Percentiles rank a stretch among this genome's conserved stretches.
These are phyloP conservation scores for Xenotilapia caudafasciata DNA, from an alignment of 2,113 vertebrate species.

Conservation along the genomic window DNA sequence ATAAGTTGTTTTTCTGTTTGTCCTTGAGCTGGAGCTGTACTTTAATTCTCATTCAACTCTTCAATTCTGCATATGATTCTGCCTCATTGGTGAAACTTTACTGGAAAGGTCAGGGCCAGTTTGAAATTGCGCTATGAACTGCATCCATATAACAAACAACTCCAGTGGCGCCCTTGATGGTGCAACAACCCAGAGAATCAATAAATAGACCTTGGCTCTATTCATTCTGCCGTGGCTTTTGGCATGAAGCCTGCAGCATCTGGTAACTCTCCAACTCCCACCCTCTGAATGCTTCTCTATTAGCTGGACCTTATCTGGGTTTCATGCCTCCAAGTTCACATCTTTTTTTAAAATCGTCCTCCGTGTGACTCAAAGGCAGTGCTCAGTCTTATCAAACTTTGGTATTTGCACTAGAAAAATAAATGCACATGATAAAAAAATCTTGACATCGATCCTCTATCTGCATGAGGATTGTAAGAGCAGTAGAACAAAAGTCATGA, in stretches of 20 bases:
- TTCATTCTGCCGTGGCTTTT: constrained; percentile 22
- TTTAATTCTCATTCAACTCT: constrained; percentile 30
- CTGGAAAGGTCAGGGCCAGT: constrained; percentile 39
- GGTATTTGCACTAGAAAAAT: neutral
- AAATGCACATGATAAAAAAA: neutral
- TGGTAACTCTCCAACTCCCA: constrained; percentile 1
- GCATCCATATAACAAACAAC: constrained; percentile 45
- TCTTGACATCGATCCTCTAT: neutral
- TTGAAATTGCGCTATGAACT: constrained; percentile 34
- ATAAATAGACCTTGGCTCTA: constrained; percentile 39
- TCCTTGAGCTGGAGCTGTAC: neutral
- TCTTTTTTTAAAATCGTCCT: neutral
- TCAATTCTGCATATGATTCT: constrained; percentile 11
- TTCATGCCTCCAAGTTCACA: neutral
- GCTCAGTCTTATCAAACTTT: neutral
- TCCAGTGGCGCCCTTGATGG: constrained; percentile 30
- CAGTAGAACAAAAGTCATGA: neutral
- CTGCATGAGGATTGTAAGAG: neutral
- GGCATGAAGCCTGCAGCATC: constrained; percentile 14
- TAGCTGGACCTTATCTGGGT: neutral
- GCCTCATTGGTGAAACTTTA: constrained; percentile 2
- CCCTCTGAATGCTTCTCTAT: neutral
- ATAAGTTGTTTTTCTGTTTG: neutral
- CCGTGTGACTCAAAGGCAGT: neutral
- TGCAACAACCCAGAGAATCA: constrained; percentile 25